These are phyloP conservation scores for Drosophila teissieri DNA, from an alignment of 1,140 invertebrate species.

Conservation along the genomic window DNA sequence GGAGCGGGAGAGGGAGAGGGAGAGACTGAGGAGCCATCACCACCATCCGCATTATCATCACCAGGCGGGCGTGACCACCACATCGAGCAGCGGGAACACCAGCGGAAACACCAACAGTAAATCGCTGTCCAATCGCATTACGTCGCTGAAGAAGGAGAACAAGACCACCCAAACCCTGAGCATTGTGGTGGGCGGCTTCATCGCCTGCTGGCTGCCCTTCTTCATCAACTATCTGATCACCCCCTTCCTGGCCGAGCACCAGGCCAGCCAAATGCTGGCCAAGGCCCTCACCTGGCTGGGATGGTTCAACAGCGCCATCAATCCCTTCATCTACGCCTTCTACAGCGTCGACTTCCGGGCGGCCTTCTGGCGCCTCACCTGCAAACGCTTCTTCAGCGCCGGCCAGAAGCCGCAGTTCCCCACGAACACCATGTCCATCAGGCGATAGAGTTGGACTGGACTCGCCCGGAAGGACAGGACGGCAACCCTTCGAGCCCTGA, in stretches of 20 bases:
- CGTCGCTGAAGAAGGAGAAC: slow-evolving; percentile 90
- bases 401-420: slow-evolving; percentile 80
- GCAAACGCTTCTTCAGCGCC: slow-evolving; percentile 85
- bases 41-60: slow-evolving; percentile 54
- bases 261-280: slow-evolving; percentile 89
- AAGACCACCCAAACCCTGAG: slow-evolving; percentile 96
- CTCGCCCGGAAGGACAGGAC: neutral
- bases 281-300: slow-evolving; percentile 95
- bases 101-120: slow-evolving; percentile 46
- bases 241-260: slow-evolving; percentile 88
- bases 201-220: slow-evolving; percentile 95
- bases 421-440: slow-evolving; percentile 81
- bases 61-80: slow-evolving; percentile 36
- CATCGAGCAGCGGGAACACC: slow-evolving; percentile 12
- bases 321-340: slow-evolving; percentile 95
- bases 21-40: slow-evolving; percentile 37
- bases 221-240: slow-evolving; percentile 94
- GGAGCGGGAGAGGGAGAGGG: slow-evolving; percentile 9
- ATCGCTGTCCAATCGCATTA: slow-evolving; percentile 86
- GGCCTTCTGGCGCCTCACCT: slow-evolving; percentile 93
- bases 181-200: slow-evolving; percentile 96
- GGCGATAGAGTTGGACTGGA: slow-evolving; percentile 58
- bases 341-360: slow-evolving; percentile 93
- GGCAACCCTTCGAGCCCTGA: slow-evolving; percentile 5
- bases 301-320: slow-evolving; percentile 96